A percentile compares a stretch with the other conserved stretches of the same genome.
Conservation (phyloP, 2,888 invertebrate species). For the Tetranychus piercei region DNA sequence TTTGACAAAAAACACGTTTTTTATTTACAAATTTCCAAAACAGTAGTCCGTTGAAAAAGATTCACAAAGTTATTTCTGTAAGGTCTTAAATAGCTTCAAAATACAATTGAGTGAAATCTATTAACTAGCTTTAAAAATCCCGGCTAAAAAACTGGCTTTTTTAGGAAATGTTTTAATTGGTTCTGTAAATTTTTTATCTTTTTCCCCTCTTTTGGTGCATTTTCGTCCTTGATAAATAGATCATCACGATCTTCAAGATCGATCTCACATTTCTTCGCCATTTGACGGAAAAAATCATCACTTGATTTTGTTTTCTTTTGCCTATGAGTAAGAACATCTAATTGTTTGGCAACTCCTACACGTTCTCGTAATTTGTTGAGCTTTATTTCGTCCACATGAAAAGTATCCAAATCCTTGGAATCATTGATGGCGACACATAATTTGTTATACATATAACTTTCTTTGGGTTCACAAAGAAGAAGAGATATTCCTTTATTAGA, state of each 20-base stretch:
- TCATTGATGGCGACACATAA: slow-evolving; percentile 64
- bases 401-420: slow-evolving; percentile 61
- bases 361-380: slow-evolving; percentile 48
- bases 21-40: no score
- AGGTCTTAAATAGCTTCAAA: no score
- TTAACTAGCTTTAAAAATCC: not conserved
- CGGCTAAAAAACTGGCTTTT: not conserved
- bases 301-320: slow-evolving; percentile 46
- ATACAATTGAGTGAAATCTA: no score
- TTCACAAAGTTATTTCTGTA: no score
- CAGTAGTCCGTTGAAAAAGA: no score
- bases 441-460: slow-evolving; percentile 52
- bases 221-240: not conserved
- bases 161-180: slow-evolving; percentile 19
- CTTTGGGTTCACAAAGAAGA: slow-evolving; percentile 70
- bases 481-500: slow-evolving; percentile 71
- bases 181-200: slow-evolving; percentile 22
- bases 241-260: slow-evolving; percentile 49
- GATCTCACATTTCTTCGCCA: slow-evolving; percentile 68
- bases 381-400: slow-evolving; percentile 50
- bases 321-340: slow-evolving; percentile 55
- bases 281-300: slow-evolving; percentile 64
- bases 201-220: slow-evolving; percentile 1
- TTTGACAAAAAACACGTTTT: no score
- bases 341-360: slow-evolving; percentile 54